Evolutionary conservation across 30 jellyfish, hydroid and myxozoan genomes (phyloP).

Genomic region (Clytia hemisphaerica): DNA sequence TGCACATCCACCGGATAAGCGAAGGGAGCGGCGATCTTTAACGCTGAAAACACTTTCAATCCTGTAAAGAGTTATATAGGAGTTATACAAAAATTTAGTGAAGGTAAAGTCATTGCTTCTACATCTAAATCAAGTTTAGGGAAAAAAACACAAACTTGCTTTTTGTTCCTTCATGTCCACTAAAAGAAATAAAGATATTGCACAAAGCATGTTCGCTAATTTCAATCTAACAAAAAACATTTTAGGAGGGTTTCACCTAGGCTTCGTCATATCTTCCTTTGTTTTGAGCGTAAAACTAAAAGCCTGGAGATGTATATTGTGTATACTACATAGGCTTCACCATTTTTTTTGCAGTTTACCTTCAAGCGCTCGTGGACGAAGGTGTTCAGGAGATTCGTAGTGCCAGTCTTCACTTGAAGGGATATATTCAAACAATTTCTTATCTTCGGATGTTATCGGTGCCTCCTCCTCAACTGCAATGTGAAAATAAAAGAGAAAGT

Average conservation of each 20-base stretch:
- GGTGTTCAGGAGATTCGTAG: constrained; percentile 54
- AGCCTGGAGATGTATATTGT: too few relatives aligned
- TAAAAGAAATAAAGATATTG: too few relatives aligned
- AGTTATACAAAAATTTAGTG: too few relatives aligned
- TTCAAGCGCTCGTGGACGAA: constrained; percentile 40
- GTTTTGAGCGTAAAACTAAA: too few relatives aligned
- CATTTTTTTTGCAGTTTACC: constrained; percentile 28
- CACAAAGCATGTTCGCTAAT: too few relatives aligned
- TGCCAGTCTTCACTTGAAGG: constrained; percentile 82
- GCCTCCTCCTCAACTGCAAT: constrained; percentile 17
- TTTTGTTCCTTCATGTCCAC: too few relatives aligned
- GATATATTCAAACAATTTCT: constrained; percentile 37
- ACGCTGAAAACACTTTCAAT: constrained; percentile 55
- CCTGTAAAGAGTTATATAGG: constrained; percentile 31
- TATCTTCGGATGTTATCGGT: constrained; percentile 72
- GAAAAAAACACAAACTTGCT: neutral
- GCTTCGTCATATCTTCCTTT: too few relatives aligned
- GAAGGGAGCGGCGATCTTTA: constrained; percentile 72
- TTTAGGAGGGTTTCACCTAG: too few relatives aligned
- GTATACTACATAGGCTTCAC: too few relatives aligned
- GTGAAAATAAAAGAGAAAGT: too few relatives aligned
- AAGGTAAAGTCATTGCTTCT: too few relatives aligned
- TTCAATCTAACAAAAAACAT: too few relatives aligned
- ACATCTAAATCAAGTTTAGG: neutral
- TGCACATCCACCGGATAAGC: constrained; percentile 88